Percentiles rank a stretch among this genome's conserved stretches.
Conservation (phyloP, 2,113 vertebrate species). For the Chaetodon auriga region DNA sequence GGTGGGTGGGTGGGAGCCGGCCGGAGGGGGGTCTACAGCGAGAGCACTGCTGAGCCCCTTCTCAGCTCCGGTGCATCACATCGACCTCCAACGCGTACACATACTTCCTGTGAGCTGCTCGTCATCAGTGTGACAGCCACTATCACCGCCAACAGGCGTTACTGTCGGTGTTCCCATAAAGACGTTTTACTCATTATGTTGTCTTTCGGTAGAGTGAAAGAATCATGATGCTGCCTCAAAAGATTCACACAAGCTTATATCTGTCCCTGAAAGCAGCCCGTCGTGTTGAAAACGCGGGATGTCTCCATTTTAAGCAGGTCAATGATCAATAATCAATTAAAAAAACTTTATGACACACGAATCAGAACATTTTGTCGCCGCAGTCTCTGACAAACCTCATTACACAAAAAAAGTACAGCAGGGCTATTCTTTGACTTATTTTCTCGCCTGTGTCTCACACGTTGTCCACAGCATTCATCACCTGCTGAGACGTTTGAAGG, state of each 20-base stretch:
- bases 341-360: conserved; percentile 1
- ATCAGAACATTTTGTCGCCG: neutral
- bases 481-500: neutral
- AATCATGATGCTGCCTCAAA: neutral
- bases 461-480: neutral
- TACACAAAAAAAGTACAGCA: neutral
- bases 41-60: conserved; percentile 7
- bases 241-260: too few relatives aligned
- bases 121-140: conserved; percentile 23
- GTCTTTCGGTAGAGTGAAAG: too few relatives aligned
- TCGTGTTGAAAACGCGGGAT: neutral
- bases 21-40: conserved; percentile 32
- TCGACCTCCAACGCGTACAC: neutral
- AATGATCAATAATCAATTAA: neutral
- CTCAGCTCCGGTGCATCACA: conserved; percentile 28
- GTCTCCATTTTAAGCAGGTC: neutral
- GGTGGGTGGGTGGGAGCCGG: neutral
- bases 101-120: conserved; percentile 20
- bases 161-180: neutral
- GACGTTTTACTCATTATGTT: neutral
- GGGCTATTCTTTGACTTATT: neutral
- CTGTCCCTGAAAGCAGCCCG: neutral
- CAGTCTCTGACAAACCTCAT: neutral
- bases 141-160: neutral
- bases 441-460: neutral